Conservation (phyloP, 2,113 vertebrate genomes). For the Trematocara zebra region DNA sequence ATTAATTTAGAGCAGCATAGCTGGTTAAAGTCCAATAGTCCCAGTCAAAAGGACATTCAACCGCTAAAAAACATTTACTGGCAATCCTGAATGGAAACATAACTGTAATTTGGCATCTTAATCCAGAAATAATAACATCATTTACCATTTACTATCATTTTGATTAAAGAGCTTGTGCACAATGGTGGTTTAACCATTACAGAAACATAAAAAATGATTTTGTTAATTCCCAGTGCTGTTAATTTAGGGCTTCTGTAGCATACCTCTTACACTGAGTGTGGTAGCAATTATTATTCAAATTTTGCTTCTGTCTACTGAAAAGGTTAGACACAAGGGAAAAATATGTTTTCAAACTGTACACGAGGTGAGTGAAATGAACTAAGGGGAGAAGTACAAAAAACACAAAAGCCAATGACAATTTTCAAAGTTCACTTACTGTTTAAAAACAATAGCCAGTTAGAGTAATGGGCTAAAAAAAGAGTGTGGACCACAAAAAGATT, state of each 20-base stretch:
- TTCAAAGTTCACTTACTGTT: not conserved
- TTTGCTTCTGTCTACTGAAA: not conserved
- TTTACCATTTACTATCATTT: not conserved
- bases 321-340: not conserved
- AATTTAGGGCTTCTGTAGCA: not conserved
- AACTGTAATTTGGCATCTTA: not conserved
- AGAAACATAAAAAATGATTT: not conserved
- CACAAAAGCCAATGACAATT: not conserved
- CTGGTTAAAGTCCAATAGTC: not conserved
- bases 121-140: not conserved
- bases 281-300: not conserved
- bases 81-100: not conserved
- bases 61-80: not conserved
- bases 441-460: accelerated
- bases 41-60: not conserved
- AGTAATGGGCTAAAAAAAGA: not conserved
- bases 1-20: not conserved
- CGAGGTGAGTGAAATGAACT: not conserved
- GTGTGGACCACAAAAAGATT: not conserved
- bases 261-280: not conserved
- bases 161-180: not conserved
- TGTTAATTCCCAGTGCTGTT: not conserved
- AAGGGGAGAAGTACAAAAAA: not conserved
- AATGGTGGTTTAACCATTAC: not conserved
- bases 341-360: not conserved